Evolutionary conservation across 2,888 invertebrate species (phyloP).

Genomic region (Lutraria lutraria): DNA sequence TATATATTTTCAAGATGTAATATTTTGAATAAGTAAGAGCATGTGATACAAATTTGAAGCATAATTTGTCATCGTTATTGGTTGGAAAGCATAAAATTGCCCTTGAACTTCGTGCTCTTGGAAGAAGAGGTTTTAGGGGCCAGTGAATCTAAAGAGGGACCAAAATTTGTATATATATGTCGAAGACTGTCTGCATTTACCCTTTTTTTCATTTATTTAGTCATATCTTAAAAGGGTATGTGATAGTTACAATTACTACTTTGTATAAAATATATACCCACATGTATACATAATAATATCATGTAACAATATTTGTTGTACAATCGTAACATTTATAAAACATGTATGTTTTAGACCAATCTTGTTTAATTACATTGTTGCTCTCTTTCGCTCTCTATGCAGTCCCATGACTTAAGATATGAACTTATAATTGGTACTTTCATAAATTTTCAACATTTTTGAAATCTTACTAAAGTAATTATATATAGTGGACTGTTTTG

Average conservation of each 20-base stretch:
- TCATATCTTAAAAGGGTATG: background rate
- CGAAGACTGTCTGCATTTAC: background rate
- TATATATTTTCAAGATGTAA: too few relatives aligned
- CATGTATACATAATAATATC: conserved; percentile 4
- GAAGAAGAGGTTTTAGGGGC: background rate
- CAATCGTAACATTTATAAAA: background rate
- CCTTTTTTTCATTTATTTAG: conserved; percentile 4
- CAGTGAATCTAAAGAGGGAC: conserved; percentile 17
- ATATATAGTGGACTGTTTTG: too few relatives aligned
- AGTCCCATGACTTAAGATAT: too few relatives aligned
- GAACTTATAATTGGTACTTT: too few relatives aligned
- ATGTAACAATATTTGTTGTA: background rate
- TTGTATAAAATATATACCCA: background rate
- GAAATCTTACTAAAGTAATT: too few relatives aligned
- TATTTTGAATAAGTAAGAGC: too few relatives aligned
- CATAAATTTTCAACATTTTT: too few relatives aligned
- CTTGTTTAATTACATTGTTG: background rate
- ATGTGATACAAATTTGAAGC: background rate
- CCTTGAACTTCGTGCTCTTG: background rate
- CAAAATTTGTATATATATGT: conserved; percentile 1
- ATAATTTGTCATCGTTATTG: background rate
- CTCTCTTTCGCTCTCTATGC: too few relatives aligned
- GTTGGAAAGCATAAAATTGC: background rate
- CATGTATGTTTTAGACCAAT: background rate
- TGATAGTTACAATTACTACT: background rate